Percentiles rank a stretch among this genome's conserved stretches.
Conservation (phyloP, 2,113 vertebrate species). For the Thermophis baileyi region DNA sequence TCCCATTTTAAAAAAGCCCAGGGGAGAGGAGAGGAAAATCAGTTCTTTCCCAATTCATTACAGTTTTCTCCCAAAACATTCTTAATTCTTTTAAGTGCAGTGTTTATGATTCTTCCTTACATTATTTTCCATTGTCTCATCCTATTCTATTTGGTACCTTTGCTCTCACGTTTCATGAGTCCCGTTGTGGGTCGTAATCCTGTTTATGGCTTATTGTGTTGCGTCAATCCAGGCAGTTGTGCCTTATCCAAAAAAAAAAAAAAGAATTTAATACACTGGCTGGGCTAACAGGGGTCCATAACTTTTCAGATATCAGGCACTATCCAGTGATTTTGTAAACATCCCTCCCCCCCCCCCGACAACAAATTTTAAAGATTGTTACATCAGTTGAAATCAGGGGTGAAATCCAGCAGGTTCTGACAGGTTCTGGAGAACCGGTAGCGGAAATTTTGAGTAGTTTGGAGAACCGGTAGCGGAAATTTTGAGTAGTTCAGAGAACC, state of each 20-base stretch:
- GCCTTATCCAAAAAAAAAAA: background rate
- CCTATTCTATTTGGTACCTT: background rate
- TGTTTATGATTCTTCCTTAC: background rate
- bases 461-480: too few species aligned
- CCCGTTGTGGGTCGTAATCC: background rate
- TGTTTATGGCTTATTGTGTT: background rate
- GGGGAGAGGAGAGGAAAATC: background rate
- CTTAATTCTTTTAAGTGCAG: background rate
- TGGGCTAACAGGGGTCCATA: background rate
- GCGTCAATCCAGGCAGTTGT: background rate
- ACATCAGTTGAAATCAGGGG: background rate
- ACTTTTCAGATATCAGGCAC: background rate
- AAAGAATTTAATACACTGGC: background rate
- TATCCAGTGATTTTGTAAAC: background rate
- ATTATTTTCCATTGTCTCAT: background rate
- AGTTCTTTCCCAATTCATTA: background rate
- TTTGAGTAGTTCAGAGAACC: too few species aligned
- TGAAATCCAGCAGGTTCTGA: too few species aligned
- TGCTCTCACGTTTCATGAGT: background rate
- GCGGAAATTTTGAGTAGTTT: too few species aligned
- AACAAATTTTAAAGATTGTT: background rate
- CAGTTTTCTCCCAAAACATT: background rate
- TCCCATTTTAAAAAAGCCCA: background rate
- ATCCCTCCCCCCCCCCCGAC: background rate
- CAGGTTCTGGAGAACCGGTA: too few species aligned